Conservation (phyloP, 2,888 invertebrate species). For the Plagodis pulveraria region DNA sequence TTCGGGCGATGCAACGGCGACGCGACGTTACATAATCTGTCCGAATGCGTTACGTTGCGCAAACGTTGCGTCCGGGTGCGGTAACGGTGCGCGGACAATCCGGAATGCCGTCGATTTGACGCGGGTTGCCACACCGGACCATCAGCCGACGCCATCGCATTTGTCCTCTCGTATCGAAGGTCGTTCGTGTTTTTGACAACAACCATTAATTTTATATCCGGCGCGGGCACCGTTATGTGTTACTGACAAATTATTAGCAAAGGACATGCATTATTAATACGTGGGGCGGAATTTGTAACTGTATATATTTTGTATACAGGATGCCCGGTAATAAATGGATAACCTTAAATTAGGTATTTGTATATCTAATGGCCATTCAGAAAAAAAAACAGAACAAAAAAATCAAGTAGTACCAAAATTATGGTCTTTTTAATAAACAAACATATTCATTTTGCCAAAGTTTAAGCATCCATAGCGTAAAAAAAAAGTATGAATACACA, state of each 20-base stretch:
- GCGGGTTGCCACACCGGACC: constrained; percentile 71
- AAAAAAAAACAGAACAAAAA: no score
- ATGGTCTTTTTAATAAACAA: no score
- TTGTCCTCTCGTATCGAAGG: constrained; percentile 38
- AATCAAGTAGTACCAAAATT: no score
- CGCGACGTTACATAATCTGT: constrained; percentile 66
- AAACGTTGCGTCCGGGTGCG: constrained; percentile 72
- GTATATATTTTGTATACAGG: no score
- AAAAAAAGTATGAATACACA: no score
- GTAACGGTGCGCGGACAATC: constrained; percentile 76
- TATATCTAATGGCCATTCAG: no score
- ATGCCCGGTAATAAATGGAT: no score
- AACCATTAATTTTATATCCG: constrained; percentile 27
- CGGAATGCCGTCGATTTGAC: constrained; percentile 79
- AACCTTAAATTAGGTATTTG: no score
- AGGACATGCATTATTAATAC: constrained; percentile 3
- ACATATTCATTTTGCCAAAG: no score
- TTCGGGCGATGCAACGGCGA: constrained; percentile 50
- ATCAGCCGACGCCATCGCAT: constrained; percentile 46
- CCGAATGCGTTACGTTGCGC: constrained; percentile 75
- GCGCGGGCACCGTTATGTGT: constrained; percentile 34
- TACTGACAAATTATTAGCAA: constrained; percentile 18
- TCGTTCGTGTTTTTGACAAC: constrained; percentile 35
- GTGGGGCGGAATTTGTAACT: neutral
- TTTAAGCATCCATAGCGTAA: no score